Evolutionary conservation across 1,140 invertebrate genomes (phyloP).

Genomic region (Stegodyphus mimosarum): DNA sequence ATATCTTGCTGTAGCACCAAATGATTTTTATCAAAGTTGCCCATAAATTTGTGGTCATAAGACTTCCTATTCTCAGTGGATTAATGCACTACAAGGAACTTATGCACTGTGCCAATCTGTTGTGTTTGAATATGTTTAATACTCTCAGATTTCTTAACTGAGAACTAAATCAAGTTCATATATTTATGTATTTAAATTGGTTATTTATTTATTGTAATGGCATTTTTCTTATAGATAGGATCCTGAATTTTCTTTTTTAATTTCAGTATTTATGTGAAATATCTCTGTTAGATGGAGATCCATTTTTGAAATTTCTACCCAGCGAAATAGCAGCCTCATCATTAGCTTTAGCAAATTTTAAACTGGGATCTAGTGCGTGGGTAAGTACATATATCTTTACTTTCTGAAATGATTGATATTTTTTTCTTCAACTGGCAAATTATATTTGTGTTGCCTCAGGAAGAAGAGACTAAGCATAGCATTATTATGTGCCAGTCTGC

Average conservation of each 20-base stretch:
- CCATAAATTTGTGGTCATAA: too few relatives aligned
- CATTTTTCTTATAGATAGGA: not conserved
- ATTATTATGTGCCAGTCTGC: not conserved
- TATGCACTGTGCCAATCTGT: not conserved
- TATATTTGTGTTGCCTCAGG: not conserved
- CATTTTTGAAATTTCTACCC: constrained; percentile 84
- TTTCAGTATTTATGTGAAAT: constrained; percentile 87
- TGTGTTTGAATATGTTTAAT: not conserved
- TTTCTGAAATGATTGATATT: not conserved
- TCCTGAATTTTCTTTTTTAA: constrained; percentile 48
- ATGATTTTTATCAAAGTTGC: too few relatives aligned
- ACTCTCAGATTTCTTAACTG: not conserved
- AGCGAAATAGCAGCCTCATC: constrained; percentile 82
- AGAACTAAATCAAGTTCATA: not conserved
- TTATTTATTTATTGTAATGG: not conserved
- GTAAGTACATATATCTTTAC: not conserved
- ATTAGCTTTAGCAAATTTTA: not conserved
- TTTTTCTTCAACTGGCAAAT: not conserved
- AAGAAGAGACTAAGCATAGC: not conserved
- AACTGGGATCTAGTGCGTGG: not conserved
- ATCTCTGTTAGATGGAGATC: constrained; percentile 85
- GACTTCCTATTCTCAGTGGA: too few relatives aligned
- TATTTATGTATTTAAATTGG: not conserved
- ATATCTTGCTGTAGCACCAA: too few relatives aligned
- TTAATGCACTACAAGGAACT: not conserved